phyloP scores from a whole-genome alignment of 2,888 invertebrate species.

The Agrypnus murinus region DNA sequence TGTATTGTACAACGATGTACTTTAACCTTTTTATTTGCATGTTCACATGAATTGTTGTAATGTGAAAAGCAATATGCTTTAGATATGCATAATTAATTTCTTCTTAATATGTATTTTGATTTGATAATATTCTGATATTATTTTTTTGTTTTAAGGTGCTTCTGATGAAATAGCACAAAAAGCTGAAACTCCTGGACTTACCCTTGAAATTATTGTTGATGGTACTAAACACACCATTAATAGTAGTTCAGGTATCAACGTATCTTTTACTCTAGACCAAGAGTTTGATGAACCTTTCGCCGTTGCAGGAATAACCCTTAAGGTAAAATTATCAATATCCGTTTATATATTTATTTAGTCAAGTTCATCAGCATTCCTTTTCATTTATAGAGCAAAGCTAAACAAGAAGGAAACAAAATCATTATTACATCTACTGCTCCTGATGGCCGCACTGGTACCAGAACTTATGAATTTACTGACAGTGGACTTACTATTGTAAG shows the following conservation, averaged over 20 bases:
- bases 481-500: conserved; percentile 44
- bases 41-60: no score
- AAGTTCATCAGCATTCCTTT: no score
- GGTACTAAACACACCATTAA: conserved; percentile 55
- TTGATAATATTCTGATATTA: background rate
- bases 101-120: no score
- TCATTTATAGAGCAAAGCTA: conserved; percentile 51
- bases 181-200: conserved; percentile 46
- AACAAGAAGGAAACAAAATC: conserved; percentile 46
- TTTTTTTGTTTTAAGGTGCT: conserved; percentile 39
- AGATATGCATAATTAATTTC: no score
- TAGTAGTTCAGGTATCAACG: conserved; percentile 42
- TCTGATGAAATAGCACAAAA: conserved; percentile 55
- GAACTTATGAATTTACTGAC: conserved; percentile 50
- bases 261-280: conserved; percentile 51
- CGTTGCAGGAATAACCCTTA: conserved; percentile 44
- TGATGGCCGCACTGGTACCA: conserved; percentile 45
- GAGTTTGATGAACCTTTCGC: conserved; percentile 54
- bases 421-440: conserved; percentile 41
- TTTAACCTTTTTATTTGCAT: no score
- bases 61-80: background rate
- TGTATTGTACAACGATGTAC: no score
- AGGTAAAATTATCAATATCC: conserved; percentile 48
- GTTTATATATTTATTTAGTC: no score
- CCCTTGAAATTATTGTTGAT: conserved; percentile 52